Evolutionary conservation across 2,888 invertebrate genomes (phyloP), one percentile per base, ranked within the genome.

Genomic region (Uropetala carovei): DNA sequence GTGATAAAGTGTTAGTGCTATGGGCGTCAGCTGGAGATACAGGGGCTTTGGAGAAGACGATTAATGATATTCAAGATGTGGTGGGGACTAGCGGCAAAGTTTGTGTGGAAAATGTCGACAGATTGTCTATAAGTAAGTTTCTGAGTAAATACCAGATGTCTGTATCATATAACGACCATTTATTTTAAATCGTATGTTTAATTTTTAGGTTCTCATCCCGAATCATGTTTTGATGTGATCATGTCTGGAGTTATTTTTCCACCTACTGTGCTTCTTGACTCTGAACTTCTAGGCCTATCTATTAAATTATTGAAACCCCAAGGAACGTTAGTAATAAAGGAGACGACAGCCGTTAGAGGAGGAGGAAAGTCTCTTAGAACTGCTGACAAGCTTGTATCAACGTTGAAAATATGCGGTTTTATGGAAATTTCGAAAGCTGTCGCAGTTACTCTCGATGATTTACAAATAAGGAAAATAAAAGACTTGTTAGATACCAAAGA

Each of bases 341-440:
- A 96, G 93, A 92, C 92, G 22, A 91, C 75, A 0, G 57, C 27
- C 27, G 83, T 84, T 68, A 59, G 57, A 16, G 58, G 92, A 81
- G 57, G 92, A 94, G 95, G 68, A n/a, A 92, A 75, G 18, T 30
- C 82, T 60, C 95, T 60, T 94, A 94, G 94, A 83, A 93, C 93
- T 56, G 93, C 93, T 75, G 93, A 93, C 56, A 93, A 94, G 92
- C 93, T 94, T 75, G 94, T 95, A 27, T 96, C 96, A 75, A 94
- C 95, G 91, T 95, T 97, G 43, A 97, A 96, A 94, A 94, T 97
- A 0, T 96, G 96, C 94, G 97, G 98, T 11, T 97, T 97, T 94
- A 94, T 96, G 27, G 95, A 93, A 94, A 95, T 93, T 93, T 94
- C 91, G 92, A 94, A 93, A 92, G 92, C 92, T 9, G 93, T 94